Evolutionary conservation across 2,797 vertebrate species (phyloP), one percentile per base, ranked within the genome.

Genomic region (Urosaurus nigricauda): DNA sequence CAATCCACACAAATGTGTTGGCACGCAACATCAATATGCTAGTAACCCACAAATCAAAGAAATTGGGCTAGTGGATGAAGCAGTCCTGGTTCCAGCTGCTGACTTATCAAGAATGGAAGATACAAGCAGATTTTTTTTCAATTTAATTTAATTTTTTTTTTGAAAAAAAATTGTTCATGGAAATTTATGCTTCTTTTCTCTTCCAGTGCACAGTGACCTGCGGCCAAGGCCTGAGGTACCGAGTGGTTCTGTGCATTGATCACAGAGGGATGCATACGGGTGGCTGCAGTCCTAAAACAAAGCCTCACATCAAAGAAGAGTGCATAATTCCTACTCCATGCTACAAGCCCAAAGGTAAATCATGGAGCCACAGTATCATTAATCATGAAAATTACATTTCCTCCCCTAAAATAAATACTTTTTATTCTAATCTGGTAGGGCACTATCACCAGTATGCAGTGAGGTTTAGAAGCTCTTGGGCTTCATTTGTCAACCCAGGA

Each of bases 231-330:
- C 98, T 99, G 90, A 97, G 98, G 93, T 99, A 99, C 93, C 97
- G 99, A 73, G 99, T 99, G 82, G 99, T 99, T 87, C 96, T 99
- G 56, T 99, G 99, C 96, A 98, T 99, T 81, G 98, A 99, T 94
- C 97, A 99, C 94, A 97, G 98, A 77, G 99, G 98, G 3, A 97
- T 98, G 88, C 99, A 99, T 70, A 98, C 98, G 1, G 98, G 99
- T 82, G 99, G 99, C 60, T 99, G 99, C 92, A 98, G 97, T 92
- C 96, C 98, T 73, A 98, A 98, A 95, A 98, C 98, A 94, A 99
- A 99, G 93, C 99, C 99, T 56, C 98, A 99, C 95, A 98, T 99
- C 94, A 99, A 99, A 95, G 98, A 99, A 95, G 98, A 99, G 95
- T 99, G 99, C 89, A 94, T 99, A 35, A 96, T 98, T 65, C 98